These are phyloP conservation scores for Priocnemis perturbator DNA, from an alignment of 2,888 invertebrate genomes.

Conservation along the genomic window DNA sequence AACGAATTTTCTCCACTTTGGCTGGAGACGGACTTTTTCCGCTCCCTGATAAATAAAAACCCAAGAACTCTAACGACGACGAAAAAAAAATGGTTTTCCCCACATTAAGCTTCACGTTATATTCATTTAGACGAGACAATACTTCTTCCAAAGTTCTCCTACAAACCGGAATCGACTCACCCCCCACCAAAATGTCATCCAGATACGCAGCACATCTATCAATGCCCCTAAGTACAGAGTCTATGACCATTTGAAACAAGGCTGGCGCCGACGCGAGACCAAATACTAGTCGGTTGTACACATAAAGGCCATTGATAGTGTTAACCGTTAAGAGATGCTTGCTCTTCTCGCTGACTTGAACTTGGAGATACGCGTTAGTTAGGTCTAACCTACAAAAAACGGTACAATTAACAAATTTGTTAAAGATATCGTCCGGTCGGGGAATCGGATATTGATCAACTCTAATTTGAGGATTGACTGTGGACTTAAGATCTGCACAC, in stretches of 20 bases:
- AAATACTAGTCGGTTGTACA: background rate
- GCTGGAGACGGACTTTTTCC: background rate
- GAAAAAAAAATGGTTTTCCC: background rate
- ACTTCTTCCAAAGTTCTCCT: background rate
- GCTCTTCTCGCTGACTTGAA: background rate
- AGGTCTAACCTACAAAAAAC: no score
- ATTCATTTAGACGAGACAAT: background rate
- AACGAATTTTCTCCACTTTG: slow-evolving; percentile 12
- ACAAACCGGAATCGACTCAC: background rate
- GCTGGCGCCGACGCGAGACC: background rate
- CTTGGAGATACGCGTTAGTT: background rate
- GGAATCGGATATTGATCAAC: no score
- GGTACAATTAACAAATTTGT: no score
- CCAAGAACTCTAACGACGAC: background rate
- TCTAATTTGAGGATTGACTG: background rate
- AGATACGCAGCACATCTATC: background rate
- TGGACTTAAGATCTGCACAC: background rate
- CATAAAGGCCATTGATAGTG: background rate
- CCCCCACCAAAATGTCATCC: background rate
- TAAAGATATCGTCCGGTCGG: no score
- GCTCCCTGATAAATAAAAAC: background rate
- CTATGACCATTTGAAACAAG: no score
- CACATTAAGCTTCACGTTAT: background rate
- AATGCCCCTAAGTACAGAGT: background rate
- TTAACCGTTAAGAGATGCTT: background rate